Base-by-base conservation (phyloP, 2,113 vertebrate genomes). In the Plotosus lineatus region DNA sequence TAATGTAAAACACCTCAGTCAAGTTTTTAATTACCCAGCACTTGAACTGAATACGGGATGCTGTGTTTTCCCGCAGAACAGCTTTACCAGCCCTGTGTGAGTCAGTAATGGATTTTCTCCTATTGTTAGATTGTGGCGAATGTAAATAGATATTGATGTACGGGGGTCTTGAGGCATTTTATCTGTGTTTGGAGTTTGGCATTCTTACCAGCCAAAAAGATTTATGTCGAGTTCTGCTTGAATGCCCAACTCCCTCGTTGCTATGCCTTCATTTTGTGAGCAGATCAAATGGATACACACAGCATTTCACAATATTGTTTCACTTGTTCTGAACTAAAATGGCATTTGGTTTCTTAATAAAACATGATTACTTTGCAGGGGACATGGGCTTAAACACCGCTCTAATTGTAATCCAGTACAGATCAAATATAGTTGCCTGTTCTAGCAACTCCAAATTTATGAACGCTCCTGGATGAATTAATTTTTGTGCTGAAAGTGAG, bases 21-120 rank as follows among this genome's bases (percentile, higher is more conserved):
- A 36, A 78, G 79, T 58, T 82, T 84, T 82, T 82, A 82, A 85
- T 85, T 79, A 85, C 58, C 51, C 38, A 14, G n/a, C 58, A 51
- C 60, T 69, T 79, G 50, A 84, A 66, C 56, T 81, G 66, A 38
- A 40, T 23, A 48, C 23, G 40, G 80, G 68, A 77, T 71, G 72
- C 61, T 36, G 21, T 1, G 10, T 76, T 76, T 72, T 71, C 21
- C 53, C 15, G 5, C 23, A 40, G 53, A 79, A 79, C 55, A 19
- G 38, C 36, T 55, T 68, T 75, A 50, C 58, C 12, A 44, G 58
- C 60, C 63, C 55, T 44, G 46, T 76, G 21, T 72, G 21, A 65
- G 72, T 51, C 31, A 17, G 50, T 77, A 77, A 85, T 85, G 73
- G 80, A 77, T 77, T 82, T 82, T 73, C 76, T 36, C 55, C 21